Evolutionary conservation across 2,888 invertebrate genomes (phyloP), one percentile per base, ranked within the genome.

Genomic region (Drosophila hawaiiensis): DNA sequence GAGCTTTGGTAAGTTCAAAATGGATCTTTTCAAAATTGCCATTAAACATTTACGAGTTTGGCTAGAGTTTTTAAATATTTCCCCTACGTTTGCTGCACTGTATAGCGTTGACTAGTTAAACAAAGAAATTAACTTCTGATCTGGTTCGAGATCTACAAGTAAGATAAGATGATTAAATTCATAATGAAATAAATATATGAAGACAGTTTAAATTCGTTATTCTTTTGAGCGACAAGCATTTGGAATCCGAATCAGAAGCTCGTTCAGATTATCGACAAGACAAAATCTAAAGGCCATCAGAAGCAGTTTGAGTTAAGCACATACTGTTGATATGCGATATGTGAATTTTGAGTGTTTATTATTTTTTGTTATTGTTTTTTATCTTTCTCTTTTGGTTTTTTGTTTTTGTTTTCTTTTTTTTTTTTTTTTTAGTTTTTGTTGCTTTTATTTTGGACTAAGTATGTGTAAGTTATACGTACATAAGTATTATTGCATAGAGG

Each of bases 311-410:
- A 50, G 43, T 43, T 29, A 61, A 72, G 68, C 68, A 72, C 62
- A 69, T 72, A 52, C 43, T 76, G 58, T 55, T 56, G 56, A 62
- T 78, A 82, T 78, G 78, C 78, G 82, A 82, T 82, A 78, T 78
- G 73, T 78, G 78, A 82, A 74, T 78, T 71, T 70, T 65, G 65
- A 49, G 43, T 66, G 54, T 77, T 43, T 49, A 58, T 59, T 63
- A 66, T 58, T 25, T 37, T 31, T 12, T 54, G 37, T 16, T 47
- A 47, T 25, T 47, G 28, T 29, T 35, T n/a, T 37, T 22, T 16
- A 25, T 43, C 5, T n/a, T 41, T 37, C 1, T 12, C 39, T 22
- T 16, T 29, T 22, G 29, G 6, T 29, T 29, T 29, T 29, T 29
- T 29, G 7, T 29, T 29, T 29, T 7, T 1, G 9, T 29, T 1